phyloP scores from a whole-genome alignment of 2,113 vertebrate genomes.

The Channa maculata region DNA sequence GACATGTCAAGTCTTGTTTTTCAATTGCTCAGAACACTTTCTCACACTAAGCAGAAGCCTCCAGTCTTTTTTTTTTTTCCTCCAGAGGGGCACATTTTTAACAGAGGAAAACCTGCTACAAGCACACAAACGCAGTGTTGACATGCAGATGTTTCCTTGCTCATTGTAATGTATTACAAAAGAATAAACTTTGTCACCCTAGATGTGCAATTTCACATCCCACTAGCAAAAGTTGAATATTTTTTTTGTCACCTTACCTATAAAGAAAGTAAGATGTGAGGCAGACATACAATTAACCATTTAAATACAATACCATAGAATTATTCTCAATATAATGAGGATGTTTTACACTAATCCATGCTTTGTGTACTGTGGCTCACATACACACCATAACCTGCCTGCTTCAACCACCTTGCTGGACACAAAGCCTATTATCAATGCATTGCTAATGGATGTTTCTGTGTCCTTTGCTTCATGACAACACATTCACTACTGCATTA shows the following conservation, averaged over 20 bases:
- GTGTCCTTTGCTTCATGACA: not conserved
- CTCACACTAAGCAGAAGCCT: conserved; percentile 70
- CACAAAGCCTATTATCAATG: not conserved
- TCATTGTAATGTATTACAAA: conserved; percentile 55
- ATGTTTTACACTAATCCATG: conserved; percentile 16
- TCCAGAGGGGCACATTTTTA: conserved; percentile 61
- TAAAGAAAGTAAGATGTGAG: conserved; percentile 20
- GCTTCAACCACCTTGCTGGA: not conserved
- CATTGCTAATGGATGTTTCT: not conserved
- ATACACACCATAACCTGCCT: not conserved
- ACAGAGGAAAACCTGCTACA: conserved; percentile 58
- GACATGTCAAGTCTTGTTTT: conserved; percentile 76
- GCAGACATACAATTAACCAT: conserved; percentile 9
- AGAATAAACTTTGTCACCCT: conserved; percentile 60
- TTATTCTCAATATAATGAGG: too few species aligned
- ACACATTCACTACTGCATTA: not conserved
- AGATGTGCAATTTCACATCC: conserved; percentile 40
- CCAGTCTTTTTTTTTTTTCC: conserved; percentile 27
- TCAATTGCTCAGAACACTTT: conserved; percentile 68
- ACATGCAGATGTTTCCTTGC: conserved; percentile 59
- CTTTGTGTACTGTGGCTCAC: not conserved
- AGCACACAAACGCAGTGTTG: conserved; percentile 61
- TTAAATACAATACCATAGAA: not conserved
- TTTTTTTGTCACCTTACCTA: conserved; percentile 31
- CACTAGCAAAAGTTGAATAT: conserved; percentile 43